Conservation (phyloP, 2,888 invertebrate genomes). For the Callyntrura sp. region DNA sequence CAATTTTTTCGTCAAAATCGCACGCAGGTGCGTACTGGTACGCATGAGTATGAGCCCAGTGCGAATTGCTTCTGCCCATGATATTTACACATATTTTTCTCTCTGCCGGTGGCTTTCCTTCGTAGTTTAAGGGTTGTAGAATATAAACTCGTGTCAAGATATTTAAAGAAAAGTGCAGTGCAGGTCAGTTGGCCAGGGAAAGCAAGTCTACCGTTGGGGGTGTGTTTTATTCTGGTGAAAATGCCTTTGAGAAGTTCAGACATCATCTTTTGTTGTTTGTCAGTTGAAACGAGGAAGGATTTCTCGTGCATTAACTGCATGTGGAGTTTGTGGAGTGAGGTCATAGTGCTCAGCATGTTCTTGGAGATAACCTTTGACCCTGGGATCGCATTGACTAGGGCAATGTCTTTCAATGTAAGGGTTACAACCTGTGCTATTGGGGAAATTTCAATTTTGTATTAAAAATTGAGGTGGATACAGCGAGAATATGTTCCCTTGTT, state of each 20-base stretch:
- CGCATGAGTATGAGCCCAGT: slow-evolving; percentile 72
- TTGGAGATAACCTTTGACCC: slow-evolving; percentile 59
- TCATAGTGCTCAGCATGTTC: not conserved
- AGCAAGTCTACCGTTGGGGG: not conserved
- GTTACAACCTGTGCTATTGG: slow-evolving; percentile 36
- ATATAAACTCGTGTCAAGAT: not conserved
- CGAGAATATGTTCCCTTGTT: slow-evolving; percentile 49
- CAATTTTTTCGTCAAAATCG: slow-evolving; percentile 80
- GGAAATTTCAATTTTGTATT: slow-evolving; percentile 46
- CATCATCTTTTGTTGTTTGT: too few relatives aligned
- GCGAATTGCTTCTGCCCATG: slow-evolving; percentile 71
- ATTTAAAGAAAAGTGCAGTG: slow-evolving; percentile 3
- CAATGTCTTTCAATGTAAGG: not conserved
- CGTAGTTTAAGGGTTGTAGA: slow-evolving; percentile 8
- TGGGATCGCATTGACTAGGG: slow-evolving; percentile 46
- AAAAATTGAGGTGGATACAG: slow-evolving; percentile 71
- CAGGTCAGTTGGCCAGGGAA: slow-evolving; percentile 48
- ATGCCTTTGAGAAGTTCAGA: not conserved
- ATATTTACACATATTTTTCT: slow-evolving; percentile 48
- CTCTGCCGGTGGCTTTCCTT: slow-evolving; percentile 61
- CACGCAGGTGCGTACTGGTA: slow-evolving; percentile 96
- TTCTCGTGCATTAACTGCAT: slow-evolving; percentile 19
- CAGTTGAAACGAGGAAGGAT: too few relatives aligned
- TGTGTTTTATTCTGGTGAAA: slow-evolving; percentile 20
- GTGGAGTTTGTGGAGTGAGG: not conserved